These are phyloP conservation scores for Philopedon plagiatum DNA, from an alignment of 2,888 invertebrate genomes.

Conservation along the genomic window DNA sequence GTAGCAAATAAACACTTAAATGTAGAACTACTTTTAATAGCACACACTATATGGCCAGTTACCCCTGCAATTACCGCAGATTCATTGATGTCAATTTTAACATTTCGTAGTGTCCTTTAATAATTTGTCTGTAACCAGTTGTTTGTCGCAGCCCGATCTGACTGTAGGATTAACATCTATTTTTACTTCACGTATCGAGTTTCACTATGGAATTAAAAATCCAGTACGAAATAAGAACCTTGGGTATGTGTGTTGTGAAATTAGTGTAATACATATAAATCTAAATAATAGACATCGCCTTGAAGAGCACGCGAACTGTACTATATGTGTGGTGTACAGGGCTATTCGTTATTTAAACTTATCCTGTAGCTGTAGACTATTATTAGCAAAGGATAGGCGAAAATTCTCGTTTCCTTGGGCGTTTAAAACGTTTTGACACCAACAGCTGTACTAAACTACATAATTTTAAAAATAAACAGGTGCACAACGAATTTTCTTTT, in stretches of 20 bases:
- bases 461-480: too few relatives aligned
- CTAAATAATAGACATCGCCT: neutral
- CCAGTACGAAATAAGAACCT: neutral
- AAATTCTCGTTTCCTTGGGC: too few relatives aligned
- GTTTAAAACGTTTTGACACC: too few relatives aligned
- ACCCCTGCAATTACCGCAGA: neutral
- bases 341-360: too few relatives aligned
- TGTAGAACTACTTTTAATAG: neutral
- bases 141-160: neutral
- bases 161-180: conserved; percentile 4
- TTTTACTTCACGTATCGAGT: conserved; percentile 1
- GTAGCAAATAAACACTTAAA: too few relatives aligned
- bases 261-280: neutral
- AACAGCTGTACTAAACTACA: too few relatives aligned
- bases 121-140: neutral
- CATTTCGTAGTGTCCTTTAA: neutral
- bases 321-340: too few relatives aligned
- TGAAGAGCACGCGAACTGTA: too few relatives aligned
- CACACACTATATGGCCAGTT: neutral
- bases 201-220: neutral
- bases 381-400: too few relatives aligned
- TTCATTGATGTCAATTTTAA: neutral
- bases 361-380: too few relatives aligned
- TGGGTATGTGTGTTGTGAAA: neutral
- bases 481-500: too few relatives aligned